Percentiles rank a stretch among this genome's conserved stretches.
Conservation (phyloP, 2,113 vertebrate species). For the Takifugu bimaculatus region DNA sequence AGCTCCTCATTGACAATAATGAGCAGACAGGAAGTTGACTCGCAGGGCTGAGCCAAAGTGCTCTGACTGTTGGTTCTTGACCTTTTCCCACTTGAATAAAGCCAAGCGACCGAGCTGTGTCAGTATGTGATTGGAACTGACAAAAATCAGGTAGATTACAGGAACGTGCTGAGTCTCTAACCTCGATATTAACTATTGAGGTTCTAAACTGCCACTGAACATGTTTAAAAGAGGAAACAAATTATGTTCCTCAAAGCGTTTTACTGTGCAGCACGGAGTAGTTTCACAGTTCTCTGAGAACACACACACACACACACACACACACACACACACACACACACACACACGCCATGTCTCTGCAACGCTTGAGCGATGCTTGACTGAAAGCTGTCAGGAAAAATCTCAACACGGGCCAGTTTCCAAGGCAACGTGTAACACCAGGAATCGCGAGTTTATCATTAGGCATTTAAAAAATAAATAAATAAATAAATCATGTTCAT, state of each 20-base stretch:
- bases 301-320: background rate
- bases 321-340: too few species aligned
- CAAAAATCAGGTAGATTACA: too few species aligned
- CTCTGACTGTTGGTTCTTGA: too few species aligned
- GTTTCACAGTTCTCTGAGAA: background rate
- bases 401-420: conserved; percentile 4
- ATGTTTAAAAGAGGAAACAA: background rate
- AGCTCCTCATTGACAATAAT: too few species aligned
- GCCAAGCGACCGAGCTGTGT: too few species aligned
- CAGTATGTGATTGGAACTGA: too few species aligned
- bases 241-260: conserved; percentile 1
- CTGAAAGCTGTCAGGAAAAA: conserved; percentile 24
- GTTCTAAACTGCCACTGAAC: too few species aligned
- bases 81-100: too few species aligned
- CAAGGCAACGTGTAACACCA: conserved; percentile 19
- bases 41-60: too few species aligned
- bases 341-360: background rate
- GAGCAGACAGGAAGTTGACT: too few species aligned
- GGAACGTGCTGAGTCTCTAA: too few species aligned
- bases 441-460: conserved; percentile 3
- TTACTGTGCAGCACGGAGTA: conserved; percentile 1
- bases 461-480: background rate
- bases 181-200: too few species aligned
- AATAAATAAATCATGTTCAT: background rate
- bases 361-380: conserved; percentile 5